These are phyloP conservation scores for Pollenia angustigena DNA, from an alignment of 2,888 invertebrate genomes.

Conservation along the genomic window DNA sequence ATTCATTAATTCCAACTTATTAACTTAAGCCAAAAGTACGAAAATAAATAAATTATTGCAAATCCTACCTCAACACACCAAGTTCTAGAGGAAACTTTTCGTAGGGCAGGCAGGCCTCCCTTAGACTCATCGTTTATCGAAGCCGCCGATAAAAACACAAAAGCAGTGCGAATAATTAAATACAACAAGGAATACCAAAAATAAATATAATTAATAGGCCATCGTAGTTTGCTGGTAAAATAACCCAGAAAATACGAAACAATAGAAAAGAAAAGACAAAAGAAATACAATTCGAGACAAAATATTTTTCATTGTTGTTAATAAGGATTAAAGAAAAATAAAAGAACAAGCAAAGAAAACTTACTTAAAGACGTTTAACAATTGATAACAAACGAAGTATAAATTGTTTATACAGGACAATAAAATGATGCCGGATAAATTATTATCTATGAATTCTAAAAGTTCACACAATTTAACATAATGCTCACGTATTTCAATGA, in stretches of 20 bases:
- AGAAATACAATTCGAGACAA: neutral
- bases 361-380: conserved; percentile 86
- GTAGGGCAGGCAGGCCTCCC: conserved; percentile 84
- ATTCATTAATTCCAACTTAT: conserved; percentile 15
- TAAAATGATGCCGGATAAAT: conserved; percentile 88
- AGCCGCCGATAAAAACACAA: conserved; percentile 86
- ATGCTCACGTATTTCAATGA: conserved; percentile 88
- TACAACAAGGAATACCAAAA: conserved; percentile 86
- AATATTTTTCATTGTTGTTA: conserved; percentile 5
- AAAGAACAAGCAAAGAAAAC: conserved; percentile 50
- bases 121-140: conserved; percentile 86
- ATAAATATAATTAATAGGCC: conserved; percentile 85
- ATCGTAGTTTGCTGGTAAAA: conserved; percentile 81
- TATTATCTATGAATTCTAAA: conserved; percentile 86
- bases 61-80: conserved; percentile 81
- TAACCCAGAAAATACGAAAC: neutral
- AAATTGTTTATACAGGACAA: conserved; percentile 89
- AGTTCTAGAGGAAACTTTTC: conserved; percentile 80
- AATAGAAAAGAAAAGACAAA: neutral
- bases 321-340: neutral
- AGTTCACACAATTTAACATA: conserved; percentile 88
- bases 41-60: neutral
- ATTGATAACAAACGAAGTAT: conserved; percentile 90
- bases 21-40: neutral
- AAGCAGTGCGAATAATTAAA: conserved; percentile 85